Base-by-base conservation (phyloP, 2,888 invertebrate genomes). In the Mythimna albipuncta region DNA sequence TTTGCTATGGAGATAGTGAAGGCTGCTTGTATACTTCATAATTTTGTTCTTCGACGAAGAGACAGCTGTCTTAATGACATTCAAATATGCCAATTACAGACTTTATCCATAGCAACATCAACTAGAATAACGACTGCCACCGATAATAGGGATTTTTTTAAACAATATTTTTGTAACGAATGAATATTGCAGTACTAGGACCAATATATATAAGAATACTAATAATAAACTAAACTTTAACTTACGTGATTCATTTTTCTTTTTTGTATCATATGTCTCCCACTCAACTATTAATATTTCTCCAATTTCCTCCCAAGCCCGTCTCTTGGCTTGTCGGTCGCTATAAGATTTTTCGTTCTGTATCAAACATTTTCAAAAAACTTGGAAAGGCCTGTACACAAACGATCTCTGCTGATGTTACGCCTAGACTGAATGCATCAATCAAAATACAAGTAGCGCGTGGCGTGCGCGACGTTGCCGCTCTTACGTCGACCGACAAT, bases 1-100 rank as follows among this genome's bases (percentile, higher is more conserved):
- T 55, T 26, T 6, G 21, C 55, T 52, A 54, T 54, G 54, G 54
- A 54, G 54, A 54, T 54, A 54, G 54, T 54, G 54, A 54, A 66
- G 64, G 66, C 66, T 55, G 64, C 72, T 66, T 66, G 66, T 65
- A 65, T 72, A 66, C 72, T 72, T 67, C 67, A 72, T 67, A 72
- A 72, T 67, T 66, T 72, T 72, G 72, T 75, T 64, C 69, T 70
- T 65, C 69, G 71, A 70, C 72, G 72, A 70, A 70, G 66, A 72
- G 67, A 67, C 52, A 68, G 61, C 61, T 62, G 64, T 64, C 62
- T 26, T 26, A 73, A 73, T 64, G 69, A 72, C 7, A n/a, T 62
- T 69, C 69, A 69, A 69, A 69, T 69, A 69, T 69, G 69, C 62
- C 69, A 69, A 52, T 70, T 73, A 73, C 73, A 66, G 66, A 68